Base-by-base conservation (phyloP, 2,888 invertebrate genomes). In the Dolichopus griseipennis region DNA sequence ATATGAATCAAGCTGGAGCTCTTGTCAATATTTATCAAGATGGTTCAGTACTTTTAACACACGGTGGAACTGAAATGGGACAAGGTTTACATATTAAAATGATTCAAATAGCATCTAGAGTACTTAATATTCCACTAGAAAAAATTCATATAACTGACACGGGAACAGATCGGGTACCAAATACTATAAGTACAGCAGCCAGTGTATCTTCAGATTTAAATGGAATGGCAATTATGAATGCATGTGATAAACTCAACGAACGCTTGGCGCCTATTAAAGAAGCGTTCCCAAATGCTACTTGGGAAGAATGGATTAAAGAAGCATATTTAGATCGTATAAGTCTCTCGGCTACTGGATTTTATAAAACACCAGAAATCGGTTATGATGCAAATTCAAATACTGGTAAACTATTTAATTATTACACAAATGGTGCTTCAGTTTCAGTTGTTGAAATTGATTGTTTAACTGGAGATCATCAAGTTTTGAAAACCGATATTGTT, bases 51-150 rank as follows among this genome's bases (percentile, higher is more conserved):
- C 83, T 97, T 15, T 75, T 97, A 21, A 88, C 90, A 0, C 95
- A 95, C 77, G 95, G 94, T 43, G 97, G 96, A n/a, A 90, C 92
- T 10, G 97, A 97, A 84, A 97, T 97, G 91, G 97, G 97, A 0
- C 97, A 97, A 83, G 97, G 97, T 1, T 83, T 98, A 6, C 92
- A 96, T 78, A 97, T 94, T 0, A 97, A 97, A 84, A 94, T 96
- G 91, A 89, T 94, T 67, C 96, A 97, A 86, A 89, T 94, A 15
- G 92, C 93, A 5, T 90, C 93, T 64, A 84, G 89, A 71, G 85
- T 84, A 0, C 82, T 95, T 15, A 88, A 85, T 66, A 86, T 93
- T 43, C 87, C 90, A 4, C 78, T 85, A 0, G 86, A 88, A 0
- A 86, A 87, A 75, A 92, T 95, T 74, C 90, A 93, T 76, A 88